Conservation (phyloP, 92 coral and sea anemone species). For the Epizoanthus fatuus region DNA sequence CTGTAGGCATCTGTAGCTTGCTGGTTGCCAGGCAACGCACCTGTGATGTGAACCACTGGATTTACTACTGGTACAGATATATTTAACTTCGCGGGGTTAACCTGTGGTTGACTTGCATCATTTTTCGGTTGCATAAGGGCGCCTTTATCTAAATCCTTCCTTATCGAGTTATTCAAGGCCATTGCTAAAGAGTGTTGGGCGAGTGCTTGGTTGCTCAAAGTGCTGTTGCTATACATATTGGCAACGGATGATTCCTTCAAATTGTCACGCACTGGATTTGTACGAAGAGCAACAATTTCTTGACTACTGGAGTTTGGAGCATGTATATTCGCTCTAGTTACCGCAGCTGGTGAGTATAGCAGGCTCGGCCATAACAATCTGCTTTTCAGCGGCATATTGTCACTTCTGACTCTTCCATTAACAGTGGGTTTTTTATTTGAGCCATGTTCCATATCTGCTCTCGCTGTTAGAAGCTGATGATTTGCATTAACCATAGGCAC, state of each 20-base stretch:
- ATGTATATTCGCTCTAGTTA: slow-evolving; percentile 10
- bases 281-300: background rate
- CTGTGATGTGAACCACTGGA: background rate
- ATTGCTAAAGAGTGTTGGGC: slow-evolving; percentile 12
- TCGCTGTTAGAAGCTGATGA: background rate
- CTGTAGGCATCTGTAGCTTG: background rate
- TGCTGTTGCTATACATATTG: background rate
- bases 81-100: background rate
- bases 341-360: slow-evolving; percentile 20
- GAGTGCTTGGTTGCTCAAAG: background rate
- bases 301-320: background rate
- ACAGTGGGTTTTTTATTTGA: background rate
- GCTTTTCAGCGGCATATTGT: background rate
- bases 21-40: background rate
- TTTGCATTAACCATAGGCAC: background rate
- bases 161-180: slow-evolving; percentile 30
- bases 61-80: background rate
- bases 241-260: background rate
- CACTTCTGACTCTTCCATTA: background rate
- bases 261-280: background rate
- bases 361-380: slow-evolving; percentile 21
- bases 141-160: background rate
- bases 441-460: too few relatives aligned
- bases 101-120: background rate
- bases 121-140: background rate